phyloP scores from a whole-genome alignment of 64 coral and sea anemone genomes.

The Exaiptasia diaphana region DNA sequence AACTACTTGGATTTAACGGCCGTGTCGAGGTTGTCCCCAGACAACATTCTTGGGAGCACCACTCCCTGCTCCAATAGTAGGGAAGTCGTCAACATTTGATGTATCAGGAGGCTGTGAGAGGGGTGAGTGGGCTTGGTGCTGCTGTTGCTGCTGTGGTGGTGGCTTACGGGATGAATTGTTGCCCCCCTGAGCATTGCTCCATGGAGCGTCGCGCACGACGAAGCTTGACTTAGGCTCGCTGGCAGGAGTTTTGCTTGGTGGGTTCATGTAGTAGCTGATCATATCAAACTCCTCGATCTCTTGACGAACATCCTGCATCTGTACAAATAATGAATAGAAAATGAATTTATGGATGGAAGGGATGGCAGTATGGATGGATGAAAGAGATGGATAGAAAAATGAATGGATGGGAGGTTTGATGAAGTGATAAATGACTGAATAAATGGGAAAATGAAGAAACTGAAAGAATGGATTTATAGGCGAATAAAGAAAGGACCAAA shows the following conservation, averaged over 20 bases:
- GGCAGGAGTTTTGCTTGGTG: conserved; percentile 57
- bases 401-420: too few species aligned
- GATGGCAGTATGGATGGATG: background rate
- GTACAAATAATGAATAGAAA: conserved; percentile 1
- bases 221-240: conserved; percentile 11
- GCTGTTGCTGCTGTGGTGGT: too few species aligned
- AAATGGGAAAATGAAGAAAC: too few species aligned
- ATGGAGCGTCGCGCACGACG: conserved; percentile 93
- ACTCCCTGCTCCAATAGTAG: conserved; percentile 70
- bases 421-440: background rate
- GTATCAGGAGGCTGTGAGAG: conserved; percentile 72
- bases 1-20: background rate
- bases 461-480: too few species aligned
- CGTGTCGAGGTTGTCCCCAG: conserved; percentile 49
- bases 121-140: background rate
- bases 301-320: conserved; percentile 88
- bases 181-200: conserved; percentile 41
- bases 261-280: conserved; percentile 89
- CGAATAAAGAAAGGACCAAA: too few species aligned
- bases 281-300: conserved; percentile 74
- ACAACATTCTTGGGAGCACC: conserved; percentile 55
- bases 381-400: too few species aligned
- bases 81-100: conserved; percentile 83
- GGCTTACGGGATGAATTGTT: background rate
- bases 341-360: too few species aligned